Evolutionary conservation across 2,113 vertebrate species (phyloP), one percentile per base, ranked within the genome.

Genomic region (Trinectes maculatus): DNA sequence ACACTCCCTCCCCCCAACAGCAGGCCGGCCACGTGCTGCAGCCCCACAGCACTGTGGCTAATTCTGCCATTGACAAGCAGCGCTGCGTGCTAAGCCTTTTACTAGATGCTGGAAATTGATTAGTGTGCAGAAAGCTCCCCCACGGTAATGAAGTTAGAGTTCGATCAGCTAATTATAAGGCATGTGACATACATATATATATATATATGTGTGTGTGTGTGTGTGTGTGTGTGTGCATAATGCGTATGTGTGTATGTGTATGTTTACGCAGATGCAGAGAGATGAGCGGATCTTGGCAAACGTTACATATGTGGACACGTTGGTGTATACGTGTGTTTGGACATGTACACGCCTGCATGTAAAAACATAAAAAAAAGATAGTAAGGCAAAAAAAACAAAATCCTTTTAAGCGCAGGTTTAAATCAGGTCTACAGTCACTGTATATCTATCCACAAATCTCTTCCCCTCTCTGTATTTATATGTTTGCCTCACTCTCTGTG

Each of bases 161-260:
- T 78, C 63, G 80, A 88, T 88, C 87, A 86, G 85, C 77, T 89
- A 73, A 89, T 90, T 86, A 85, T 73, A 53, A 77, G 71, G 72
- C 84, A 76, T 80, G 80, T 79, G 77, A 77, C 66, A 48, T 73
- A 28, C 64, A 63, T 60, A 56, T 61, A 43, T 63, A 58, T 64
- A 39, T 63, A 62, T 60, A 52, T 65, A 51, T 43, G 44, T 36
- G 54, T 74, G 12, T 47, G 63, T 43, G 49, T 58, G 40, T 26
- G 22, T 47, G 12, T 36, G 19, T 6, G 44, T 44, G 47, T 57
- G 68, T 62, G 59, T 63, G 57, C 34, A 36, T 31, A n/a, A 29
- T 67, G 9, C 29, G 59, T 37, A 34, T 49, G 36, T 31, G 18
- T 40, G 8, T 28, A 16, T 5, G 33, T 39, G 11, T 52, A 26